Percentiles rank a stretch among this genome's conserved stretches.
Conservation (phyloP, 1,140 invertebrate species). For the Hormaphis cornu region DNA sequence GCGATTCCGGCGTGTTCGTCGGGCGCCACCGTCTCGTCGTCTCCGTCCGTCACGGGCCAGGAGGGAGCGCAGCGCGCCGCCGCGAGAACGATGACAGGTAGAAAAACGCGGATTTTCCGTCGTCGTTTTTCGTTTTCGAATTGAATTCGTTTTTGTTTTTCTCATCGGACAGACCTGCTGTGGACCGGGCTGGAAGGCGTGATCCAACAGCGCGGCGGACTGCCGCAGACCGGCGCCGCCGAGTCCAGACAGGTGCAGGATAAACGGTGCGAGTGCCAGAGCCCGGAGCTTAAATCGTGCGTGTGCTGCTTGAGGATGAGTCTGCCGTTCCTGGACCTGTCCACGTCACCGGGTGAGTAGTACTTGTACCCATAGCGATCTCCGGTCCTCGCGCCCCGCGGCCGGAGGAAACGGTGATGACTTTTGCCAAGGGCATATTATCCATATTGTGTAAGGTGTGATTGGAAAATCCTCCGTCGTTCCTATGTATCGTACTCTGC, state of each 20-base stretch:
- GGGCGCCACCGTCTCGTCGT: neutral
- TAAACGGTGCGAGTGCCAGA: conserved; percentile 27
- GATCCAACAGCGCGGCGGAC: neutral
- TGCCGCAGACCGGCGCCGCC: no score
- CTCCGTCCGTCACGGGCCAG: neutral
- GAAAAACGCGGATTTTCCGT: no score
- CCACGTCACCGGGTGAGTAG: conserved; percentile 8
- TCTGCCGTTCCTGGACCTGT: conserved; percentile 5
- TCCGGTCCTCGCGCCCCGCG: no score
- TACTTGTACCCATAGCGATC: no score
- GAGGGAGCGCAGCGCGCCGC: no score
- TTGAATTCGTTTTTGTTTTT: neutral
- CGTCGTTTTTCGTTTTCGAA: no score
- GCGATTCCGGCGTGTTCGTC: neutral
- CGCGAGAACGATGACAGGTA: no score
- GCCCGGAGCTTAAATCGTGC: conserved; percentile 22
- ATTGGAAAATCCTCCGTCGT: neutral
- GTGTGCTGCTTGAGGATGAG: conserved; percentile 21
- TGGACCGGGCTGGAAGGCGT: conserved; percentile 17
- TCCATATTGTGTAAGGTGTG: no score
- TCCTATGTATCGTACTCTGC: neutral
- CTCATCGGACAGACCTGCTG: neutral
- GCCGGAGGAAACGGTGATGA: no score
- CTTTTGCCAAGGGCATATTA: no score
- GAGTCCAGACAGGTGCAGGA: conserved; percentile 16